Base-by-base conservation (phyloP, 2,888 invertebrate species). In the Dusona sp. region DNA sequence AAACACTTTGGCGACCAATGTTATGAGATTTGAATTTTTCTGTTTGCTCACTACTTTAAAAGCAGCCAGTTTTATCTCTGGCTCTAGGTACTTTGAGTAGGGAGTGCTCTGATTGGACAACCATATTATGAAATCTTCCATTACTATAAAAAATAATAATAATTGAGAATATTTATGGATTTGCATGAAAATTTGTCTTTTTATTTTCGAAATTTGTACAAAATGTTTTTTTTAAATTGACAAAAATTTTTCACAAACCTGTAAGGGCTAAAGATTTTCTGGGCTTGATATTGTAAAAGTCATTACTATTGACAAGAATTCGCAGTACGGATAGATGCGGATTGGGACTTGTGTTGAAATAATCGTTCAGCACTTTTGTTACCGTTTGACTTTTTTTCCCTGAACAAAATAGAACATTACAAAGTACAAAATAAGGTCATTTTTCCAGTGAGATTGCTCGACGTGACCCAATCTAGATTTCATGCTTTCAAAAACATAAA, bases 21-120 rank as follows among this genome's bases (percentile, higher is more conserved):
- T 96, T 75, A 96, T 95, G 74, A 97, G 95, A 45, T 95, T 94
- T 85, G 95, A 94, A 91, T 96, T 96, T 87, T 96, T 96, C 90
- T 97, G 97, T 87, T 95, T 96, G 88, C 95, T 95, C 19, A 97
- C 96, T 90, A 97, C 95, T 92, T 96, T 96, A 94, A 97, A 97
- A 78, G 97, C 97, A 88, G 96, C 96, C 91, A 96, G 93, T 94
- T 97, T 97, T 45, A 97, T 92, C 87, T 96, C 94, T 90, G 89
- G 93, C 82, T 93, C 95, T 90, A 95, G 94, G 92, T 94, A 94
- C 88, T 95, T 95, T 89, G 94, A 95, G 89, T 95, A 95, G 70
- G 92, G 92, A 88, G 91, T 93, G 91, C 93, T 92, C 92, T 92
- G 87, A 33, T 81, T 79, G 54, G 85, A 85, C 65, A 94, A 88